Evolutionary conservation across 2,113 vertebrate species (phyloP).

Genomic region (Capricornis sumatraensis): DNA sequence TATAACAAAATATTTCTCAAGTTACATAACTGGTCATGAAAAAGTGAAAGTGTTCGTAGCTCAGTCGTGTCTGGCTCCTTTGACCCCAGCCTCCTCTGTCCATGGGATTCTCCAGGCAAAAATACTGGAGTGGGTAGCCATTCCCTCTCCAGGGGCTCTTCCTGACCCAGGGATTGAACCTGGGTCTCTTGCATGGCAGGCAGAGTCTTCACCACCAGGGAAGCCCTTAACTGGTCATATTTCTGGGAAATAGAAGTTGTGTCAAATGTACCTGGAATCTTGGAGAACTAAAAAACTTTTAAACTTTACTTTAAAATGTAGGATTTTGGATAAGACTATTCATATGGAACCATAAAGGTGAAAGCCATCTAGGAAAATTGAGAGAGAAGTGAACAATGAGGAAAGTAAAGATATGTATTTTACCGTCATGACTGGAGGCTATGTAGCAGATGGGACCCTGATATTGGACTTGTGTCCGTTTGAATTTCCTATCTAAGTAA

Average conservation of each 20-base stretch:
- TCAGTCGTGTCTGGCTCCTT: not conserved
- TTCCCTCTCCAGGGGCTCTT: not conserved
- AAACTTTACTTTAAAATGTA: not conserved
- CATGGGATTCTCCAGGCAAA: not conserved
- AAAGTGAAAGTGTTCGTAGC: not conserved
- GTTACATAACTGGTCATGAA: not conserved
- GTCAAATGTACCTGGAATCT: not conserved
- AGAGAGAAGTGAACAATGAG: not conserved
- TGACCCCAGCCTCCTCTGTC: not conserved
- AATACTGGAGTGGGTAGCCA: not conserved
- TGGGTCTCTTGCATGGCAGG: not conserved
- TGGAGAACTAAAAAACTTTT: not conserved
- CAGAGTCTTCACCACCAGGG: not conserved
- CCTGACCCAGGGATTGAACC: not conserved
- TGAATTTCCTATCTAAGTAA: not conserved
- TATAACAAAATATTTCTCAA: not conserved
- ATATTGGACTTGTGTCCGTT: not conserved
- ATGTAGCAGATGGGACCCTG: not conserved
- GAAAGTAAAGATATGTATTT: not conserved
- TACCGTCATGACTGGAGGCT: no score
- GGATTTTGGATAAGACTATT: not conserved
- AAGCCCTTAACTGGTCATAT: not conserved
- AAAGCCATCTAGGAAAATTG: not conserved
- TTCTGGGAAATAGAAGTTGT: conserved; percentile 12
- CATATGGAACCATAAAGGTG: not conserved